Evolutionary conservation across 2,797 vertebrate species (phyloP).

Genomic region (Trachurus trachurus): DNA sequence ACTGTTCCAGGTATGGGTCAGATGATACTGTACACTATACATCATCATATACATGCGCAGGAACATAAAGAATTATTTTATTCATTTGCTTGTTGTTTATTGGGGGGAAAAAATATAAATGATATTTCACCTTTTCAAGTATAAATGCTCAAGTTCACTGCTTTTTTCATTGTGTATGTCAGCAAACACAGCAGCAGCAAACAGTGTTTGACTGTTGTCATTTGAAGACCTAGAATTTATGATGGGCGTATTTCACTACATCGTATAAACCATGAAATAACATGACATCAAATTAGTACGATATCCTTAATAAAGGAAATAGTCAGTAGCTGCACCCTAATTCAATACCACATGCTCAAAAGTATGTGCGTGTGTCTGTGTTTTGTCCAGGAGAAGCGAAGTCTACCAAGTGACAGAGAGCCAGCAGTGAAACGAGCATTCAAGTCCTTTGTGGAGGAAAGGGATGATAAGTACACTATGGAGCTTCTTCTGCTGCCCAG

Average conservation of each 20-base stretch:
- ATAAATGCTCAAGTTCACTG: no score
- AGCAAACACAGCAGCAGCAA: not conserved
- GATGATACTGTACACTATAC: not conserved
- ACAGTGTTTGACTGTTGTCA: not conserved
- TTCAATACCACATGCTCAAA: not conserved
- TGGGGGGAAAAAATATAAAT: no score
- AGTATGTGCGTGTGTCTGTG: slow-evolving; percentile 1
- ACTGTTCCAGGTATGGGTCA: slow-evolving; percentile 86
- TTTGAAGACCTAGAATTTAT: not conserved
- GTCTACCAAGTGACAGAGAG: slow-evolving; percentile 88
- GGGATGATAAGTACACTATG: slow-evolving; percentile 96
- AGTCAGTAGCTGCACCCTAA: not conserved
- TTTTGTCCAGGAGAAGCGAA: slow-evolving; percentile 85
- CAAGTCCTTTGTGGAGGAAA: slow-evolving; percentile 94
- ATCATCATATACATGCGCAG: not conserved
- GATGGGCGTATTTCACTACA: no score
- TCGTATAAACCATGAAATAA: not conserved
- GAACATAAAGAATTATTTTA: no score
- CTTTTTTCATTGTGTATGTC: not conserved
- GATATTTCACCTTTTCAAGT: no score
- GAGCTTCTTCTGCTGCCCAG: slow-evolving; percentile 96
- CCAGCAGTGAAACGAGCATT: slow-evolving; percentile 92
- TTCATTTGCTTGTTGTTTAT: no score
- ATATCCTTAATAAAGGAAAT: not conserved
- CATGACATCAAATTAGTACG: not conserved